Evolutionary conservation across 1,140 invertebrate species (phyloP).

Genomic region (Nasonia giraulti): DNA sequence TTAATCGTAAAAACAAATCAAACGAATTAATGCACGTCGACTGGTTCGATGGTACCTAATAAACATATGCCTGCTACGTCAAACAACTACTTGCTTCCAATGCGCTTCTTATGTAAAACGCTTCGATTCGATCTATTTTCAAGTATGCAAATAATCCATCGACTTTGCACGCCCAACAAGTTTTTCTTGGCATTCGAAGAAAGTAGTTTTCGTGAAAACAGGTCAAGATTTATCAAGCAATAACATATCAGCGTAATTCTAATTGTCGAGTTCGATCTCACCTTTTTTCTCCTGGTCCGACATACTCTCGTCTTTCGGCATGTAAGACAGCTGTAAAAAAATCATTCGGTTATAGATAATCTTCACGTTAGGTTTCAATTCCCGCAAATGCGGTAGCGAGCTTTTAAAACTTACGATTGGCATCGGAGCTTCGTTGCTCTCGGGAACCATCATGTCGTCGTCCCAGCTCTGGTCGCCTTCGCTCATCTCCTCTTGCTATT

Average conservation of each 20-base stretch:
- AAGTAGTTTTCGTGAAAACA: constrained; percentile 11
- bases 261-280: constrained; percentile 54
- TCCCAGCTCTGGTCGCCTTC: constrained; percentile 72
- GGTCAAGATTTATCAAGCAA: not conserved
- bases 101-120: too few species aligned
- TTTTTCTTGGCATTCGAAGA: not conserved
- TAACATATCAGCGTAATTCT: not conserved
- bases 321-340: constrained; percentile 66
- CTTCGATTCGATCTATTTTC: too few species aligned
- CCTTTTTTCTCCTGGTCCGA: constrained; percentile 76
- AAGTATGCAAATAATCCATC: too few species aligned
- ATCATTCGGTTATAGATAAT: not conserved
- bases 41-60: not conserved
- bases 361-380: not conserved
- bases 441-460: constrained; percentile 69
- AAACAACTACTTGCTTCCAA: not conserved
- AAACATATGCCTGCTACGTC: not conserved
- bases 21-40: not conserved
- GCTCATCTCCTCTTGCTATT: constrained; percentile 71
- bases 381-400: not conserved
- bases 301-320: constrained; percentile 67
- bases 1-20: not conserved
- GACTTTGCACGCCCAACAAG: not conserved
- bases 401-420: constrained; percentile 63
- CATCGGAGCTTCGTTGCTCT: constrained; percentile 69